phyloP scores from a whole-genome alignment of 2,113 vertebrate genomes.

The Cavia aperea region DNA sequence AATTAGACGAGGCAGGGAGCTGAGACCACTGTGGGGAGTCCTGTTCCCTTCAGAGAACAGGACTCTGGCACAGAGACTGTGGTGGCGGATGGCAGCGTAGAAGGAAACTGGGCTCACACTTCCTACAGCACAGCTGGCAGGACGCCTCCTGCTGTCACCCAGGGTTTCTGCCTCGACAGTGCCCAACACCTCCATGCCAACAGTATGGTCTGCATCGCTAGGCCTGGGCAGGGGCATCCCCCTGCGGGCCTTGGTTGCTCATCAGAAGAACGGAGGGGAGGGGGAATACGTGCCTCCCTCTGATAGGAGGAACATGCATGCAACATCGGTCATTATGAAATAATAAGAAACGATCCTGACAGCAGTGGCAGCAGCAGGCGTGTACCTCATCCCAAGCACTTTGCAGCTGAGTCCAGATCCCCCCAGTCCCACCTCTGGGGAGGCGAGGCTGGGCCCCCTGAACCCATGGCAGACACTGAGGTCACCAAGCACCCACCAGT shows the following conservation, averaged over 20 bases:
- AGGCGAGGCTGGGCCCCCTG: background rate
- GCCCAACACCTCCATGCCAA: background rate
- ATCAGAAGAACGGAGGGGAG: background rate
- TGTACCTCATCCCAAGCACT: background rate
- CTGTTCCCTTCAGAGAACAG: background rate
- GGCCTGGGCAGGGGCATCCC: background rate
- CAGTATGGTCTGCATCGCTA: background rate
- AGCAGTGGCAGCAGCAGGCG: background rate
- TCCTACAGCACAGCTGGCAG: background rate
- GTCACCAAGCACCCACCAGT: background rate
- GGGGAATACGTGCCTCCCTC: too few species aligned
- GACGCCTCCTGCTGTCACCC: background rate
- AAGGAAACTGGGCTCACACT: too few species aligned
- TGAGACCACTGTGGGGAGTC: background rate
- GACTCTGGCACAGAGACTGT: too few species aligned
- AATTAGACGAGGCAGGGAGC: background rate
- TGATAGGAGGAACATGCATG: accelerated
- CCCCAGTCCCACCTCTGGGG: background rate
- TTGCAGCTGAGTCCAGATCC: background rate
- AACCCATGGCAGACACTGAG: background rate
- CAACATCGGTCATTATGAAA: accelerated
- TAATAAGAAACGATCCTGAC: background rate
- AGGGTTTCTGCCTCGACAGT: background rate
- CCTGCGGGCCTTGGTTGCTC: background rate
- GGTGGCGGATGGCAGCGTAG: background rate